Base-by-base conservation (phyloP, 1,140 invertebrate species). In the Ips nitidus region DNA sequence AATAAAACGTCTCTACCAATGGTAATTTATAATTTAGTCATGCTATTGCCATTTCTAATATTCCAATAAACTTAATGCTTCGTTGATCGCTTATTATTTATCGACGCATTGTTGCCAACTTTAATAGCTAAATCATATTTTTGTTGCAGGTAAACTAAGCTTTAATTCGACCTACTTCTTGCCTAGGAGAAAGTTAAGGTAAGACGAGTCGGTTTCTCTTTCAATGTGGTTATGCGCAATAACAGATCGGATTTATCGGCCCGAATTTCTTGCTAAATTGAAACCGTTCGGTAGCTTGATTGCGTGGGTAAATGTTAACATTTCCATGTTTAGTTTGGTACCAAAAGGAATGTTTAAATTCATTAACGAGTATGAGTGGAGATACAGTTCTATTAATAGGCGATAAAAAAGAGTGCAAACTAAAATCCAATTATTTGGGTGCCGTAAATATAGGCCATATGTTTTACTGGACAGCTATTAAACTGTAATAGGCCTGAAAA, bases 161-260 rank as follows among this genome's bases (percentile, higher is more conserved):
- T 50, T 50, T 50, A 8, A 50, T 6, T 22, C 45, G 45, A 50
- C 45, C 45, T 50, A 50, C 6, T 50, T 50, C 45, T 50, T 50
- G 45, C 1, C 45, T 8, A 50, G 45, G 22, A 22, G 22, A 50
- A 50, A 22, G 7, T 50, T 50, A 50, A 50, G 7, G 45, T 50
- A 50, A 50, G 45, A 50, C 45, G 45, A 50, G 45, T 6, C 45
- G 45, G 45, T 50, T 50, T 50, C 45, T 50, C 45, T 50, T 50
- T 50, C 45, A 50, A 50, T 8, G 6, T 50, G 45, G 22, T 50
- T 6, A 50, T 50, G 22, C 22, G 45, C 45, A 50, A 50, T 50
- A 8, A 8, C 7, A 50, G 45, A 22, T 50, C 45, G 22, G 22
- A 22, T 50, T 50, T 50, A 50, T 50, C 22, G 22, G 22, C 45